Evolutionary conservation across 2,888 invertebrate genomes (phyloP).

Genomic region (Ichneumon xanthorius): DNA sequence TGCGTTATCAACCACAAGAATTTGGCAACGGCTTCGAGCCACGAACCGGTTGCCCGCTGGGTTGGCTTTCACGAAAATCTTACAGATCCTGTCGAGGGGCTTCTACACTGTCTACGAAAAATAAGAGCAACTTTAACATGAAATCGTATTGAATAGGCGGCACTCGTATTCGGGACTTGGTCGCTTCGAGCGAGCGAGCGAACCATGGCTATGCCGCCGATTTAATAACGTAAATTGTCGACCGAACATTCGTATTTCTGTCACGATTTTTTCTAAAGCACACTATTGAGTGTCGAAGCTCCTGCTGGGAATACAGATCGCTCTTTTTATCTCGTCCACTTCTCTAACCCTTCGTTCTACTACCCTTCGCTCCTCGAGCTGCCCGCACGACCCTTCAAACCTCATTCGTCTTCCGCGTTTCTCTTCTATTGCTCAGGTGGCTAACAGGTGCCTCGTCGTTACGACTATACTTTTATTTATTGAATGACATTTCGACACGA

Average conservation of each 20-base stretch:
- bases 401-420: conserved; percentile 3
- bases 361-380: conserved; percentile 22
- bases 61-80: conserved; percentile 30
- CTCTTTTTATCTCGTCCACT: conserved; percentile 69
- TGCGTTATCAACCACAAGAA: conserved; percentile 1
- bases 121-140: conserved; percentile 73
- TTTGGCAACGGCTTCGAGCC: conserved; percentile 29
- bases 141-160: conserved; percentile 80
- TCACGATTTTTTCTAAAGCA: conserved; percentile 83
- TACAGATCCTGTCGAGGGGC: conserved; percentile 32
- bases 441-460: background rate
- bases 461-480: background rate
- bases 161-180: conserved; percentile 75
- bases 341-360: conserved; percentile 63
- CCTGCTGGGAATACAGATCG: conserved; percentile 82
- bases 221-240: conserved; percentile 83
- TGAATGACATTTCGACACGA: background rate
- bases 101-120: conserved; percentile 1
- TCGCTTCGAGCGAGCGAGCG: conserved; percentile 73
- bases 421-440: background rate
- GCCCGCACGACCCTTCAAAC: conserved; percentile 49
- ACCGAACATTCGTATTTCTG: conserved; percentile 75
- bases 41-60: conserved; percentile 5
- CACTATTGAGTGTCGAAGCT: conserved; percentile 84
- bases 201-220: conserved; percentile 74